Evolutionary conservation across 1,140 invertebrate genomes (phyloP), one percentile per base, ranked within the genome.

Genomic region (Rhyzopertha dominica): DNA sequence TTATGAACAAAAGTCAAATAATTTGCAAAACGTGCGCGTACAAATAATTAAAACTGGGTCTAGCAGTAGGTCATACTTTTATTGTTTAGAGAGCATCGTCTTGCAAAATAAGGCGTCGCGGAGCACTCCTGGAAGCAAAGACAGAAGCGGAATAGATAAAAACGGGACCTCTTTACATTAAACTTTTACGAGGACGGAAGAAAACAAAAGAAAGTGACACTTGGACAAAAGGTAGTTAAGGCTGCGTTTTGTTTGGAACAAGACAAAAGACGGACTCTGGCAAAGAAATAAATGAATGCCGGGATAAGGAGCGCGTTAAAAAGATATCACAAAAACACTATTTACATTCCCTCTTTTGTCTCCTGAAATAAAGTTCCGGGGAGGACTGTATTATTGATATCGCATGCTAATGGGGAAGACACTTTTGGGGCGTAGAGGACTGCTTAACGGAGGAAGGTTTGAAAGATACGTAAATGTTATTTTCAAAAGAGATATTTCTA

Each of bases 211-310:
- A 63, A 66, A 61, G 62, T 59, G 63, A 64, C 63, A 64, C 62
- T 64, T 56, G 63, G 63, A 66, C 62, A 66, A 66, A 66, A 66
- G 63, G 63, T 66, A 66, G 62, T 66, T 66, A 66, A 64, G 62
- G 61, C 58, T 58, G 51, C 61, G 58, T 64, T 64, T 64, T 64
- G 62, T 64, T 64, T 49, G 51, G 54, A 28, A 53, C 54, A 52
- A 57, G 52, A 60, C 56, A 53, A 53, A 53, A 53, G 61, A 50
- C 46, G 30, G 51, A 45, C 42, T 32, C 42, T 45, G 19, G 49
- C 53, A 62, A 62, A 64, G 60, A 64, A 62, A 63, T 60, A 63
- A 63, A 62, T 63, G 59, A 63, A 63, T 56, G 55, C 49, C 44
- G 39, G 54, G 56, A 54, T 53, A 56, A 53, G 53, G 51, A 53